phyloP scores from a whole-genome alignment of 2,113 vertebrate species.

The Ramphastos sulfuratus region DNA sequence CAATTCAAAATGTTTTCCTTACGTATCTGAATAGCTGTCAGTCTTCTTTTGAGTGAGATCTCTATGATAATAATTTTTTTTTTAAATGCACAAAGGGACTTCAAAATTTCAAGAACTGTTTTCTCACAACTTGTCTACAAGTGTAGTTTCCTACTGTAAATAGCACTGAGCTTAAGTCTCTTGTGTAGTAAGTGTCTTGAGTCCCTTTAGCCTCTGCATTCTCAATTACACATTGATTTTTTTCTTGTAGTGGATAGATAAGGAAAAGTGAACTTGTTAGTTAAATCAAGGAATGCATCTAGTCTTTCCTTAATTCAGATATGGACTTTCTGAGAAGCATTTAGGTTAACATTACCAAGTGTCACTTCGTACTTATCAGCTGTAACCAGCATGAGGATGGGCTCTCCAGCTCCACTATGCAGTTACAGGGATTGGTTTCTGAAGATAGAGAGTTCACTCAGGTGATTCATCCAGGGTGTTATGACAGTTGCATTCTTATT shows the following conservation, averaged over 20 bases:
- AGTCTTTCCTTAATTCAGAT: slow-evolving; percentile 12
- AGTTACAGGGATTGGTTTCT: slow-evolving; percentile 12
- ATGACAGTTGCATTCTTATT: slow-evolving; percentile 59
- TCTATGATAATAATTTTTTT: not conserved
- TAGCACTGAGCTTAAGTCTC: not conserved
- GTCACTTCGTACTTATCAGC: slow-evolving; percentile 44
- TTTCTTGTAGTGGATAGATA: slow-evolving; percentile 27
- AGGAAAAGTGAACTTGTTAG: slow-evolving; percentile 38
- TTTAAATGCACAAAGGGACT: not conserved
- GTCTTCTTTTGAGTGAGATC: not conserved
- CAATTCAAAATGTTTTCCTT: not conserved
- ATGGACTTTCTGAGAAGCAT: slow-evolving; percentile 5
- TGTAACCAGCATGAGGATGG: not conserved
- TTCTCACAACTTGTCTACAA: not conserved
- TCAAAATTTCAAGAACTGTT: not conserved
- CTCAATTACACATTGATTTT: slow-evolving; percentile 46
- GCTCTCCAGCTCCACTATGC: not conserved
- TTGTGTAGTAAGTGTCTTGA: not conserved
- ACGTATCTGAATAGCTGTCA: not conserved
- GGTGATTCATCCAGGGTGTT: slow-evolving; percentile 25
- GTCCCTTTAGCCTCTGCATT: not conserved
- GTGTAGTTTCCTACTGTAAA: not conserved
- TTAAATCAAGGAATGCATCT: slow-evolving; percentile 34
- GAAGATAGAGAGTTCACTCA: slow-evolving; percentile 38
- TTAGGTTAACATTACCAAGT: slow-evolving; percentile 22